These are phyloP conservation scores for Apamea epomidion DNA, from an alignment of 2,888 invertebrate genomes.

Conservation along the genomic window DNA sequence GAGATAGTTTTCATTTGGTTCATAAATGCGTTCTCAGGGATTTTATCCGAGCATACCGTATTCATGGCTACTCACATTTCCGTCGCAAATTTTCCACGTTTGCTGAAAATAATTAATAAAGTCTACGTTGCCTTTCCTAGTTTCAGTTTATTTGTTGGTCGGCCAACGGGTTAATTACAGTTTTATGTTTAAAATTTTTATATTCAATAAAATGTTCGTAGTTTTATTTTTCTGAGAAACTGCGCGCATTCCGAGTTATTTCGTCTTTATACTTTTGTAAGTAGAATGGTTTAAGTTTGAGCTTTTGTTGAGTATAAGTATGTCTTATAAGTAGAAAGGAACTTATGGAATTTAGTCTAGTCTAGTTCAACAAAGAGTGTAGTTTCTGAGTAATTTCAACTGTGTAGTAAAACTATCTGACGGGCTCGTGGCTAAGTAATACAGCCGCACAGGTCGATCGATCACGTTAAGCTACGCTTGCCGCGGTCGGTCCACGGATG, in stretches of 20 bases:
- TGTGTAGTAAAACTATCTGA: not conserved
- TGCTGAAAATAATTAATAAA: slow-evolving; percentile 72
- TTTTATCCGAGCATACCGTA: slow-evolving; percentile 54
- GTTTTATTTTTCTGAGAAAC: slow-evolving; percentile 52
- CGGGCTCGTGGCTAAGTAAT: not conserved
- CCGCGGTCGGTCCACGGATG: not conserved
- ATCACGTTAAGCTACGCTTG: not conserved
- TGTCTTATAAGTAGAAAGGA: slow-evolving; percentile 19
- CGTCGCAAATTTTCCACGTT: slow-evolving; percentile 68
- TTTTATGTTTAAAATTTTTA: slow-evolving; percentile 63
- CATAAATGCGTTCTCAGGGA: slow-evolving; percentile 52
- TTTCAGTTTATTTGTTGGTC: slow-evolving; percentile 69
- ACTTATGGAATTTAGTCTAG: slow-evolving; percentile 30
- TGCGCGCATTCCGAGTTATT: slow-evolving; percentile 40
- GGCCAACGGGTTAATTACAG: slow-evolving; percentile 66
- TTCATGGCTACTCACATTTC: slow-evolving; percentile 61
- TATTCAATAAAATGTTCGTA: slow-evolving; percentile 58
- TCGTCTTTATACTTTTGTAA: slow-evolving; percentile 31
- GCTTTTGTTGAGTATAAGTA: slow-evolving; percentile 23
- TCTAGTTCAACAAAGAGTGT: slow-evolving; percentile 17
- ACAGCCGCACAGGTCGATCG: not conserved
- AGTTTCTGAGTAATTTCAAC: slow-evolving; percentile 15
- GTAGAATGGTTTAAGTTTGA: slow-evolving; percentile 28
- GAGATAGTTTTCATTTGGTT: slow-evolving; percentile 61
- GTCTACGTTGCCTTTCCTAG: slow-evolving; percentile 64